Evolutionary conservation across 92 coral and sea anemone genomes (phyloP).

Genomic region (Micromussa lordhowensis): DNA sequence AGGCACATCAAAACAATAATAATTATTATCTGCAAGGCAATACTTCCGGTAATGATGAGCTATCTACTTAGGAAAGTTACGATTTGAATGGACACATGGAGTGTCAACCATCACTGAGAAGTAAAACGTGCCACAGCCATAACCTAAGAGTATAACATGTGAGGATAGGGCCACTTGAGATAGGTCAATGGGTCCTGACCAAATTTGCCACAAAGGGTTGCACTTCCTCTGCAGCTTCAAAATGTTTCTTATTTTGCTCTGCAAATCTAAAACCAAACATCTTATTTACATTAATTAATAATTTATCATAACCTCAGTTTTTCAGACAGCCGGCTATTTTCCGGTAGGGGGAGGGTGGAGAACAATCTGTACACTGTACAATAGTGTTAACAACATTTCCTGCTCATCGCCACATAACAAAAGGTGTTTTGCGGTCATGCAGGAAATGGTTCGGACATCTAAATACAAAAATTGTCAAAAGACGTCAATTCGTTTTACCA

Average conservation of each 20-base stretch:
- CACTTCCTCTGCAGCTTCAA: not conserved
- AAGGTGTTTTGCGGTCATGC: not conserved
- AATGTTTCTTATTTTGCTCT: not conserved
- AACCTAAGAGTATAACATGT: too few species aligned
- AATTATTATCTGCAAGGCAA: too few species aligned
- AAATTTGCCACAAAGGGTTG: not conserved
- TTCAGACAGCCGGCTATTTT: not conserved
- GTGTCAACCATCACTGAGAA: too few species aligned
- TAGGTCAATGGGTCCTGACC: too few species aligned
- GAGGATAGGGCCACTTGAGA: too few species aligned
- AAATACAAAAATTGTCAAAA: not conserved
- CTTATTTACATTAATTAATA: not conserved
- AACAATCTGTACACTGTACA: constrained; percentile 16
- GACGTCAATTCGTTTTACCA: constrained; percentile 7
- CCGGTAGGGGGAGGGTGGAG: constrained; percentile 8
- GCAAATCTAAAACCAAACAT: not conserved
- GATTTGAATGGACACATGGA: too few species aligned
- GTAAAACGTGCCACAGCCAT: too few species aligned
- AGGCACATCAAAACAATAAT: too few species aligned
- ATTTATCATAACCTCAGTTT: not conserved
- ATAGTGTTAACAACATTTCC: not conserved
- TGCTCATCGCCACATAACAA: not conserved
- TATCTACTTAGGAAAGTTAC: too few species aligned
- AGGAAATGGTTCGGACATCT: not conserved
- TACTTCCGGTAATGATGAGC: too few species aligned